Evolutionary conservation across 2,888 invertebrate genomes (phyloP), one percentile per base, ranked within the genome.

Genomic region (Quadroppia sp.): DNA sequence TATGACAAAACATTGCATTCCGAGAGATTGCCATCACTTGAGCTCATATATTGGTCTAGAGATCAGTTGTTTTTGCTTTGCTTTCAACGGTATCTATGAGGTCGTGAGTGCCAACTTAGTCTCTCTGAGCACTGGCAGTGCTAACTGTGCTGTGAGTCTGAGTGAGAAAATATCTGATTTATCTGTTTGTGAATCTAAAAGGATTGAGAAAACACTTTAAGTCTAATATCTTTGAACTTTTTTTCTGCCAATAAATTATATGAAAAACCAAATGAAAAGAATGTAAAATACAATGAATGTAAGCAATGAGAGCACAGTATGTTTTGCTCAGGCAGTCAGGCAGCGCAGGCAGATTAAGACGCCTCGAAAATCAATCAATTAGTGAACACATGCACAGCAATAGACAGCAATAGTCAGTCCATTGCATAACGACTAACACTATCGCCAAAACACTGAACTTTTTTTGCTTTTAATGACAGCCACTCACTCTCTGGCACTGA

Each of bases 301-400:
- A n/a, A 20, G n/a, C 17, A 50, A 20, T 59, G 25, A 59, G 11
- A 30, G 30, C 28, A 23, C 4, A 3, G 28, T 30, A 11, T 59
- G 11, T 23, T 6, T 59, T 9, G n/a, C n/a, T n/a, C n/a, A n/a
- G n/a, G n/a, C n/a, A n/a, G n/a, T n/a, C n/a, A n/a, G 23, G 56
- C 20, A 64, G 40, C n/a, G 36, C 20, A 32, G 13, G 9, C 13
- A 64, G 32, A 64, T 64, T 64, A 64, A 64, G 64, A 64, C 64
- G 64, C 64, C 64, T 64, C 32, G 36, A 32, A 36, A 64, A 64
- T 64, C 64, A 64, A 64, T 64, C 64, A 64, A 64, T 64, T 64
- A 64, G 36, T 36, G 25, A 56, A 56, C 56, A 23, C 11, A 56
- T 56, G 56, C 50, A 50, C 40, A 64, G n/a, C n/a, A n/a, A n/a